A percentile compares a stretch with the other conserved stretches of the same genome.
These are phyloP conservation scores for Tapera naevia DNA, from an alignment of 2,797 vertebrate genomes.

Conservation along the genomic window DNA sequence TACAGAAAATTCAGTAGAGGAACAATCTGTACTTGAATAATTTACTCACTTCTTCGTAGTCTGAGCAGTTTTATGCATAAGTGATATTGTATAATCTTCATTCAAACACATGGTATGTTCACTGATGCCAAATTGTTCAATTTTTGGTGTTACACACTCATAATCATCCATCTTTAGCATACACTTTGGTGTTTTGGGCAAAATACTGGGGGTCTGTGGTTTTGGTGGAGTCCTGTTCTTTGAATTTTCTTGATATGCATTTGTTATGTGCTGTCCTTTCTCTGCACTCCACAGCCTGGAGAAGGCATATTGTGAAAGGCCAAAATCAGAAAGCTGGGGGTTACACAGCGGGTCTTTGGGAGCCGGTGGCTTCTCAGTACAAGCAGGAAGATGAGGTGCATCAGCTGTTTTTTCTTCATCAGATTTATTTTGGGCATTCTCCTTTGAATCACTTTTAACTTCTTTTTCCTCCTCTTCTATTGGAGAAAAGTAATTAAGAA, in stretches of 20 bases:
- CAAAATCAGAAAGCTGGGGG: conserved; percentile 90
- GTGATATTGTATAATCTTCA: conserved; percentile 90
- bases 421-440: conserved; percentile 20
- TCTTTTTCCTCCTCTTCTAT: conserved; percentile 21
- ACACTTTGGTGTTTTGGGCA: conserved; percentile 82
- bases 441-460: background rate
- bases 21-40: background rate
- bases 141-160: conserved; percentile 81
- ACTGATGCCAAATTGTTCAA: conserved; percentile 86
- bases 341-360: conserved; percentile 64
- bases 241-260: background rate
- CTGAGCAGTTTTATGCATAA: conserved; percentile 77
- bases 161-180: conserved; percentile 82
- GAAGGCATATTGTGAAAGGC: conserved; percentile 85
- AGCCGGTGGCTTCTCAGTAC: background rate
- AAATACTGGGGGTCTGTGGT: background rate
- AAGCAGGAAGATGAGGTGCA: background rate
- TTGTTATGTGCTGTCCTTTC: background rate
- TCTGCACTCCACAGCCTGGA: conserved; percentile 55
- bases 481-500: background rate
- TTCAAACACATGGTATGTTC: conserved; percentile 87
- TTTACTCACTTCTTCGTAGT: conserved; percentile 65
- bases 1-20: background rate
- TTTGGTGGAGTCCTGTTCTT: background rate
- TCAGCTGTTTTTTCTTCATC: background rate